A percentile compares a stretch with the other conserved stretches of the same genome.
Conservation (phyloP, 2,113 vertebrate species). For the Siniperca knerii region DNA sequence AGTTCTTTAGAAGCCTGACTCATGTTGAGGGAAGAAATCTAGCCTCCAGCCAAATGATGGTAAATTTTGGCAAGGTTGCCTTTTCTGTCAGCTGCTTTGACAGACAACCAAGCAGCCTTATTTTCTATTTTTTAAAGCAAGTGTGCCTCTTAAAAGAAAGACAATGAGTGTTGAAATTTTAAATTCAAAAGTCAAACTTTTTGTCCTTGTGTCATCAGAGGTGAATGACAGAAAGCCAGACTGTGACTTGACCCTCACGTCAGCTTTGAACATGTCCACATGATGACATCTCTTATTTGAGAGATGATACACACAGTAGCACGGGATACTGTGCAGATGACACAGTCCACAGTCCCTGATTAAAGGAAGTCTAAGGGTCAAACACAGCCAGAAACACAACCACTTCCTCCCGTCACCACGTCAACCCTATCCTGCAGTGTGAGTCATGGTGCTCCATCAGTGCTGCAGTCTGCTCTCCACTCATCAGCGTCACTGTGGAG, state of each 20-base stretch:
- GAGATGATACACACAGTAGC: conserved; percentile 14
- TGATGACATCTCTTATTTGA: conserved; percentile 40
- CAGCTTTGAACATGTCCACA: neutral
- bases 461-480: conserved; percentile 62
- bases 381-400: conserved; percentile 25
- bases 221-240: conserved; percentile 11
- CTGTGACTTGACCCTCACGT: conserved; percentile 11
- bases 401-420: conserved; percentile 65
- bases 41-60: conserved; percentile 38
- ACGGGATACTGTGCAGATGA: conserved; percentile 40
- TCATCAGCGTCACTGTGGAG: conserved; percentile 66
- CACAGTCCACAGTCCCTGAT: conserved; percentile 35
- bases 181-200: conserved; percentile 2
- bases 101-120: neutral
- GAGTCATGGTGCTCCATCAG: conserved; percentile 68
- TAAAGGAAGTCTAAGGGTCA: conserved; percentile 63
- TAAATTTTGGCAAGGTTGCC: conserved; percentile 25
- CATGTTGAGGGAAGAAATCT: conserved; percentile 37
- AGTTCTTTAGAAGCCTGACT: conserved; percentile 56
- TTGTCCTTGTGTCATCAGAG: conserved; percentile 21
- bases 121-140: conserved; percentile 20
- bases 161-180: conserved; percentile 13
- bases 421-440: conserved; percentile 62
- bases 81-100: conserved; percentile 27
- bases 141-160: neutral